Percentiles rank a stretch among this genome's conserved stretches.
Conservation (phyloP, 2,797 vertebrate species). For the Parambassis ranga region DNA sequence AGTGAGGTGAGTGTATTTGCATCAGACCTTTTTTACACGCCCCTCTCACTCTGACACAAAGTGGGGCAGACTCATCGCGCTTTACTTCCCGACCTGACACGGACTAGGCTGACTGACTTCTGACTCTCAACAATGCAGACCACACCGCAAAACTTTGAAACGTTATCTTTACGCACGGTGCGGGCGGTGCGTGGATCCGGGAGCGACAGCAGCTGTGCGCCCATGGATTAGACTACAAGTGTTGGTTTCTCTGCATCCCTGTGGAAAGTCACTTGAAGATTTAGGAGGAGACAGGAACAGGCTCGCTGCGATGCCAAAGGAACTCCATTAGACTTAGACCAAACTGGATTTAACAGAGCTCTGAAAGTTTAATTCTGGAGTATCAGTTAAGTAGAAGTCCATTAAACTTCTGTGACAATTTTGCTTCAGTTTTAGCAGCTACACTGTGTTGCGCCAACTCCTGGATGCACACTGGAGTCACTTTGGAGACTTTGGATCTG, state of each 20-base stretch:
- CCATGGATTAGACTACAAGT: slow-evolving; percentile 60
- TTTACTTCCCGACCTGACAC: slow-evolving; percentile 12
- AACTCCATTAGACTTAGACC: slow-evolving; percentile 42
- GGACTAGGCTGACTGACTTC: slow-evolving; percentile 5
- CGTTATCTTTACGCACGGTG: slow-evolving; percentile 36
- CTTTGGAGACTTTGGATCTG: slow-evolving; percentile 57
- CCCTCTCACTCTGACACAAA: slow-evolving; percentile 41
- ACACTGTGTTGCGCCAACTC: slow-evolving; percentile 15
- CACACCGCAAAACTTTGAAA: slow-evolving; percentile 23
- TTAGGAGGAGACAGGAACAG: slow-evolving; percentile 51
- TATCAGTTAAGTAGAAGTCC: background rate
- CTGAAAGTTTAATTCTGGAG: slow-evolving; percentile 31
- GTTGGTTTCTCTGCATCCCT: slow-evolving; percentile 54
- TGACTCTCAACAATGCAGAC: slow-evolving; percentile 47
- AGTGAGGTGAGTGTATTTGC: slow-evolving; percentile 33
- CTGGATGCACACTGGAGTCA: slow-evolving; percentile 50
- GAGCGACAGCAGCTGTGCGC: slow-evolving; percentile 54
- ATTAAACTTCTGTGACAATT: slow-evolving; percentile 4
- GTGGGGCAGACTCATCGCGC: slow-evolving; percentile 33
- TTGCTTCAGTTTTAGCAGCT: background rate
- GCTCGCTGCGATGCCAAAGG: slow-evolving; percentile 31
- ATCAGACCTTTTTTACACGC: slow-evolving; percentile 39
- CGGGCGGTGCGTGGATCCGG: slow-evolving; percentile 38
- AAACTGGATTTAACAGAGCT: slow-evolving; percentile 48
- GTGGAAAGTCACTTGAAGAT: slow-evolving; percentile 67